Base-by-base conservation (phyloP, 2,797 vertebrate species). In the Mus caroli region DNA sequence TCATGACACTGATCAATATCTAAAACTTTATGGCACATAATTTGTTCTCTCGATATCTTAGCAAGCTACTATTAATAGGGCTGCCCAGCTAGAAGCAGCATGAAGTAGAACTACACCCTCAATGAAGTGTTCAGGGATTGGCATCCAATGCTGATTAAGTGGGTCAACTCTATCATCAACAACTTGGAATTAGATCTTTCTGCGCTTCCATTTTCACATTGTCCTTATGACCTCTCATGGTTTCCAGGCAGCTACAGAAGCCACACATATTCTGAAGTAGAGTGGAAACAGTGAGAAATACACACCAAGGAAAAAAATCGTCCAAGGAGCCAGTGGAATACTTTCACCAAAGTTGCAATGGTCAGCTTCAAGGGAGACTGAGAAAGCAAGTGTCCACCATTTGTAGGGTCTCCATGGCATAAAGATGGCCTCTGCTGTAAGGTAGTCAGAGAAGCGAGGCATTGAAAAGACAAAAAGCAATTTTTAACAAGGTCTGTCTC, bases 21-120 rank as follows among this genome's bases (percentile, higher is more conserved):
- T 90, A 46, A 58, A 86, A 75, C 40, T 76, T 52, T 76, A 40
- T 85, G 40, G 22, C 50, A 46, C 11, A 34, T 40, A 76, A 43
- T 60, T 92, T 80, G 28, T 73, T 93, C 85, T 83, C 56, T 64
- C 28, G 3, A 56, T 88, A 92, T 90, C 34, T 76, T 71, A 90
- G 43, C 37, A 92, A 88, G 43, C 2, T 60, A 31, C 75, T 85
- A 75, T 62, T 85, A 54, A 52, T 60, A 79, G 58, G 62, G 84
- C 76, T 40, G 54, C 12, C 31, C 76, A 58, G 12, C 3, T 71
- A 56, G 86, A 77, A 87, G 24, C 43, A 80, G 5, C 37, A 14
- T 58, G 28, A 40, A 50, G 92, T 80, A 75, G 37, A 84, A 17
- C 73, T 90, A 73, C 26, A n/a, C 26, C 40, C 50, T 92, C 58